Conservation (phyloP, 2,797 vertebrate genomes). For the Muscicapa striata region DNA sequence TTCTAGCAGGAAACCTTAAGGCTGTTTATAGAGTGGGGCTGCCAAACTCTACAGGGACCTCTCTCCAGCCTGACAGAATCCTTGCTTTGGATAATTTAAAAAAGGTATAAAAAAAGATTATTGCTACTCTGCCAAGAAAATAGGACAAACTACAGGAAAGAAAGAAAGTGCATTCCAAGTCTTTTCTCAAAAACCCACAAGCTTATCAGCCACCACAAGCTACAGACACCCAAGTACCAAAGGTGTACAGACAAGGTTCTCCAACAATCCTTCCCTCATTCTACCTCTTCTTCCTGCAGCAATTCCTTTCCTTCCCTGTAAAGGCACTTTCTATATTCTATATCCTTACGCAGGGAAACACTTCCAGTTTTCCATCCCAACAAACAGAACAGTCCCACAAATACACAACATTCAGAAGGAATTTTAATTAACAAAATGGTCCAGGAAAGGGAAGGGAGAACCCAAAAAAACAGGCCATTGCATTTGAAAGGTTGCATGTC, state of each 20-base stretch:
- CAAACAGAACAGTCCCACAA: slow-evolving; percentile 72
- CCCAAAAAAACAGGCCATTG: slow-evolving; percentile 18
- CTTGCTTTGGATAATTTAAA: slow-evolving; percentile 18
- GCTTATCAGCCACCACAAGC: neutral
- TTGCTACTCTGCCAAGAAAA: slow-evolving; percentile 65
- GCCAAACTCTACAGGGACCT: neutral
- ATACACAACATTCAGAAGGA: slow-evolving; percentile 76
- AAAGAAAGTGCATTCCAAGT: slow-evolving; percentile 24
- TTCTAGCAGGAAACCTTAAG: slow-evolving; percentile 17
- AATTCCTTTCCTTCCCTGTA: slow-evolving; percentile 6
- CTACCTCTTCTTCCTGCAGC: neutral
- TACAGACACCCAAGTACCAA: neutral
- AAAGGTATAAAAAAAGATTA: slow-evolving; percentile 7
- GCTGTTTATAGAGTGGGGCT: neutral
- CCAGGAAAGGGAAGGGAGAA: slow-evolving; percentile 60
- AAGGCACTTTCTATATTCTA: slow-evolving; percentile 60
- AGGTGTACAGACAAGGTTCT: neutral
- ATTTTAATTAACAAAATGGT: slow-evolving; percentile 81
- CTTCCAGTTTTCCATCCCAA: neutral
- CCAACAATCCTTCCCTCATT: neutral
- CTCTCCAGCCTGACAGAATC: neutral
- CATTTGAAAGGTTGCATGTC: slow-evolving; percentile 42
- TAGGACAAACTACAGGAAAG: slow-evolving; percentile 3
- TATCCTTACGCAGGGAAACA: slow-evolving; percentile 19
- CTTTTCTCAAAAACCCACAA: neutral